Conservation (phyloP, 2,113 vertebrate species). For the Sus scrofa region T2T-Sscrofa CM000826.6:23440501-23441000, state of each 20-base stretch:
- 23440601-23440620: constrained; percentile 29
- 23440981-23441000: background rate
- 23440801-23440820: background rate
- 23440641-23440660: background rate
- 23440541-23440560: background rate
- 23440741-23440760: background rate
- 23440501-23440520: background rate
- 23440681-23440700: background rate
- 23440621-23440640: constrained; percentile 2
- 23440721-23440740: background rate
- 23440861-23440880: background rate
- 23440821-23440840: background rate
- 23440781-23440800: background rate
- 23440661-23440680: background rate
- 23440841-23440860: background rate
- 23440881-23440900: background rate
- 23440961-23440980: background rate
- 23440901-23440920: background rate
- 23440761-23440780: background rate
- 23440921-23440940: background rate
- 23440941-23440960: background rate
- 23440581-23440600: constrained; percentile 21
- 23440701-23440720: background rate
- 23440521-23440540: background rate
- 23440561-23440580: background rate